Evolutionary conservation across 1,140 invertebrate genomes (phyloP).

Genomic region (Sesamia nonagrioides): DNA sequence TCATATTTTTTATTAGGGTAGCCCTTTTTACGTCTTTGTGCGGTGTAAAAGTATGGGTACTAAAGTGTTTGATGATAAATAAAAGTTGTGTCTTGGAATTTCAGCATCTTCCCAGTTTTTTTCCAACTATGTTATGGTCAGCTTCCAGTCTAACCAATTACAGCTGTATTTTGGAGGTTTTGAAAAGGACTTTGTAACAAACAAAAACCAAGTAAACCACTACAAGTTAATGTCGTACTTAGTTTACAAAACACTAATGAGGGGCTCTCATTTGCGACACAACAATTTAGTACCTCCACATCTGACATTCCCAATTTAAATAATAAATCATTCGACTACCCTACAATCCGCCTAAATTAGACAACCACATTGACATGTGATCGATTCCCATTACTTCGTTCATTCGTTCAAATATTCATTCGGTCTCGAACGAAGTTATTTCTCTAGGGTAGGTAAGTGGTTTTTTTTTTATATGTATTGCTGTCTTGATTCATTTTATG

Average conservation of each 20-base stretch:
- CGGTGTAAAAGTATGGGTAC: neutral
- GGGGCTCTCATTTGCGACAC: neutral
- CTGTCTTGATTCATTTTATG: neutral
- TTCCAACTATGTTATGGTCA: too few relatives aligned
- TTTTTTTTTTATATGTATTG: neutral
- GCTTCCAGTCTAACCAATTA: too few relatives aligned
- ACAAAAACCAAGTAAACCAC: neutral
- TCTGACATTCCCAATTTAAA: slow-evolving; percentile 2
- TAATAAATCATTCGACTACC: slow-evolving; percentile 44
- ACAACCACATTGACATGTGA: slow-evolving; percentile 43
- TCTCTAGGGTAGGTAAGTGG: slow-evolving; percentile 14
- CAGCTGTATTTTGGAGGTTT: too few relatives aligned
- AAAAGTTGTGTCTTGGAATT: too few relatives aligned
- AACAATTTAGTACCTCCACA: neutral
- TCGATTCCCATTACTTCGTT: slow-evolving; percentile 44
- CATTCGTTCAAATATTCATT: slow-evolving; percentile 51
- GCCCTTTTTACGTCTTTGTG: neutral
- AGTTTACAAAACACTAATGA: slow-evolving; percentile 9
- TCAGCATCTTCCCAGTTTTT: too few relatives aligned
- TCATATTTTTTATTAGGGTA: too few relatives aligned
- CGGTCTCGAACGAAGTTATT: slow-evolving; percentile 39
- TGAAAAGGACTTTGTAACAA: neutral
- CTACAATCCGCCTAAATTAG: slow-evolving; percentile 46
- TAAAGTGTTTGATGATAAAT: too few relatives aligned
- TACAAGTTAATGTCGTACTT: neutral